Evolutionary conservation across 1,140 invertebrate species (phyloP).

Genomic region (Bombus terrestris): DNA sequence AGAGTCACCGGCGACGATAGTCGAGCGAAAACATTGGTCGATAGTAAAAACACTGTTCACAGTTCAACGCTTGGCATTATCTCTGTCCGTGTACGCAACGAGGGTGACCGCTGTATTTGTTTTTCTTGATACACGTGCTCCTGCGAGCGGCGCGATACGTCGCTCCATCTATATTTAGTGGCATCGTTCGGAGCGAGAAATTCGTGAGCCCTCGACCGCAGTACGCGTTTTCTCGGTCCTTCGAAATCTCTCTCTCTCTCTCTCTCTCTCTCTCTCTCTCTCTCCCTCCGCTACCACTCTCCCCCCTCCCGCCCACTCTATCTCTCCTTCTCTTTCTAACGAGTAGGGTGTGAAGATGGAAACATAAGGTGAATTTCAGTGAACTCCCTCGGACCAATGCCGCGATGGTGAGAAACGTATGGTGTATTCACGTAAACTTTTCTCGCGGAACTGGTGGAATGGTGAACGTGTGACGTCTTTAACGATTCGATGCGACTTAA

Average conservation of each 20-base stretch:
- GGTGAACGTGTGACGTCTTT: neutral
- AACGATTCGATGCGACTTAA: neutral
- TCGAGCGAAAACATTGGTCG: conserved; percentile 10
- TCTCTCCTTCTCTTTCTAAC: neutral
- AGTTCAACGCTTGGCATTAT: conserved; percentile 21
- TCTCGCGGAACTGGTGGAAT: neutral
- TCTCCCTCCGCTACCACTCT: too few species aligned
- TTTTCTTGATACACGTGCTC: conserved; percentile 46
- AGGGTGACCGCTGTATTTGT: conserved; percentile 35
- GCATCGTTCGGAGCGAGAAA: conserved; percentile 8
- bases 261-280: neutral
- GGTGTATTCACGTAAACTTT: conserved; percentile 12
- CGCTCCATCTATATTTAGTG: conserved; percentile 51
- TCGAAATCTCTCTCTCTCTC: neutral
- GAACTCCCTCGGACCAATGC: conserved; percentile 4
- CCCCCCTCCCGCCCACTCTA: too few species aligned
- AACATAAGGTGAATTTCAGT: conserved; percentile 14
- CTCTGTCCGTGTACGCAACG: neutral
- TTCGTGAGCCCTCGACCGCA: conserved; percentile 17
- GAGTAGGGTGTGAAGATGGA: neutral
- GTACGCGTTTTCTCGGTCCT: conserved; percentile 20
- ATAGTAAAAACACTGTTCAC: conserved; percentile 20
- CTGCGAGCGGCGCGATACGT: neutral
- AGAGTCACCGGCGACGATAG: conserved; percentile 22
- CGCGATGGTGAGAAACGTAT: neutral